phyloP scores from a whole-genome alignment of 35 echinoderm and acorn worm species.

The Heliocidaris tuberculata region DNA sequence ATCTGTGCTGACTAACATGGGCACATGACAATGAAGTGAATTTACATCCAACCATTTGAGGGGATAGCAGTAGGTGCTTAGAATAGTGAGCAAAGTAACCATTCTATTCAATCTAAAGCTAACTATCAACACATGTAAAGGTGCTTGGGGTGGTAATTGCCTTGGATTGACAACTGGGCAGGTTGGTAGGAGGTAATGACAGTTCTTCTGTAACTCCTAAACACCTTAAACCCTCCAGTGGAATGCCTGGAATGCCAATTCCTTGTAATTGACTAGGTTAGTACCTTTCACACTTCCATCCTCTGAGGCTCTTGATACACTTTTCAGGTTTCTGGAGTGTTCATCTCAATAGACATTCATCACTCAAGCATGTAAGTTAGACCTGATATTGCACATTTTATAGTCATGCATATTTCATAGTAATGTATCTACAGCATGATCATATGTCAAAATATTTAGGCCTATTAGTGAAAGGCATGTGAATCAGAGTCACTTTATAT shows the following conservation, averaged over 20 bases:
- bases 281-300: conserved; percentile 1
- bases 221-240: conserved; percentile 15
- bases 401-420: too few species aligned
- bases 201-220: background rate
- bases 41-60: too few species aligned
- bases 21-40: too few species aligned
- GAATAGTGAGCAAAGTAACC: background rate
- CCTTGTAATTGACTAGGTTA: background rate
- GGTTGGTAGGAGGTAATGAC: conserved; percentile 17
- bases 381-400: too few species aligned
- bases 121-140: background rate
- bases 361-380: too few species aligned
- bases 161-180: conserved; percentile 28
- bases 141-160: background rate
- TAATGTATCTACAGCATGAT: too few species aligned
- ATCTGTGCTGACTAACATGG: too few species aligned
- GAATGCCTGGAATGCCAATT: background rate
- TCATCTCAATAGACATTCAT: too few species aligned
- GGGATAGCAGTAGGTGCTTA: background rate
- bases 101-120: background rate
- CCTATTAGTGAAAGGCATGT: too few species aligned
- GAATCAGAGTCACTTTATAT: too few species aligned
- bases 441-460: too few species aligned
- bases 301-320: background rate
- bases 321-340: too few species aligned